These are phyloP conservation scores for Bombyx huttoni DNA, from an alignment of 2,888 invertebrate species.

Conservation along the genomic window DNA sequence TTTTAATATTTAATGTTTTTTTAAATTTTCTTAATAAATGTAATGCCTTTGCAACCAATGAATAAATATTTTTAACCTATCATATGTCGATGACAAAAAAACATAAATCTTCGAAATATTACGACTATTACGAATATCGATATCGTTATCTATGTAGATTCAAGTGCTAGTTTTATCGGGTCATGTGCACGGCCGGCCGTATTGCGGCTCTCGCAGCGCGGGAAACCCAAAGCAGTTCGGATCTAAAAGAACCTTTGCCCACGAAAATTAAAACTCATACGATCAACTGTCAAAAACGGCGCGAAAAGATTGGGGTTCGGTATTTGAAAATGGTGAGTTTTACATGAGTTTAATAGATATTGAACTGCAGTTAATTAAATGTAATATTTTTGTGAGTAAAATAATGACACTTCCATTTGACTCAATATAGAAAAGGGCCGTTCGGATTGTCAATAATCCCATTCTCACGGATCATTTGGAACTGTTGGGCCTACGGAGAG, in stretches of 20 bases:
- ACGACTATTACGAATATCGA: neutral
- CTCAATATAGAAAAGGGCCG: too few species aligned
- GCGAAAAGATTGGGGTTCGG: conserved; percentile 12
- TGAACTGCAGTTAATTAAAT: neutral
- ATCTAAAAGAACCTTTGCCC: conserved; percentile 10
- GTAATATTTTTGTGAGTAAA: too few species aligned
- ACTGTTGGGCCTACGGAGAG: too few species aligned
- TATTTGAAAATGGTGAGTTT: conserved; percentile 39
- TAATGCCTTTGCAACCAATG: too few species aligned
- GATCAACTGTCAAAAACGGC: conserved; percentile 15
- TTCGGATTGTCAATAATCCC: too few species aligned
- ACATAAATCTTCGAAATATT: too few species aligned
- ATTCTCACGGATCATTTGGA: too few species aligned
- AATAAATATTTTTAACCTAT: too few species aligned
- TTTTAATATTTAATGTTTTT: too few species aligned
- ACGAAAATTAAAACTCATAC: conserved; percentile 21
- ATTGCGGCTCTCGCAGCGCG: conserved; percentile 39
- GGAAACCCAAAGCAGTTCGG: conserved; percentile 27
- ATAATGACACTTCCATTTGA: too few species aligned
- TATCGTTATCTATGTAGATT: conserved; percentile 11
- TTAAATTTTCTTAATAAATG: too few species aligned
- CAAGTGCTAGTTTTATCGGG: neutral
- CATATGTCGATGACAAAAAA: too few species aligned
- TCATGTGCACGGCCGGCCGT: conserved; percentile 34
- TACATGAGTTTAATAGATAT: neutral